Base-by-base conservation (phyloP, 1,140 invertebrate species). In the Nymphalis io region DNA sequence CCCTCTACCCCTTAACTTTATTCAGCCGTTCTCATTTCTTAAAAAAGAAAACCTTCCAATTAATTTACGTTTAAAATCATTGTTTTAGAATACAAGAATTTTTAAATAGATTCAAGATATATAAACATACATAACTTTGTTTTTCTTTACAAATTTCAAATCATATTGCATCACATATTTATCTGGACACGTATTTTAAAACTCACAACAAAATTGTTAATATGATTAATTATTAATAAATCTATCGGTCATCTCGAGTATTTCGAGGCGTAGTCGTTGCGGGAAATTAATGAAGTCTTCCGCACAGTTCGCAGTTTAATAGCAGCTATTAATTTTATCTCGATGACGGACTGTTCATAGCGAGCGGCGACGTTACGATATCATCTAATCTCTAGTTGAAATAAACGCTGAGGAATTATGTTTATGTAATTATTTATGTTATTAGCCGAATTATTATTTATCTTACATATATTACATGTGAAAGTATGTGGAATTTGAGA, bases 281-380 rank as follows among this genome's bases (percentile, higher is more conserved):
- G 80, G 82, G 75, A 82, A 90, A 90, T 90, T 89, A 90, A 90
- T 90, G 87, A 89, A 89, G 85, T 88, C 86, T 90, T 90, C 81
- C 85, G 81, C 76, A 76, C 81, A 84, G 82, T 90, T 88, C 84
- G 84, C 83, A 77, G 75, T 87, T 87, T 90, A 87, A 90, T 88
- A 83, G 83, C 79, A 6, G 80, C 84, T 76, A 89, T 89, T 88
- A 90, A 90, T 90, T 85, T 90, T 88, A 90, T 88, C 88, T 88
- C 80, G 84, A 87, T 82, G 81, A 84, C 87, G 75, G 75, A 60
- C 79, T 78, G 72, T 76, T 74, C 21, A 21, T 10, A n/a, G 15
- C n/a, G 40, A 44, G 40, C 23, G 18, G 48, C 20, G 18, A 73
- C 76, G 79, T 75, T 75, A 75, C 60, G n/a, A 27, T 68, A 66